Evolutionary conservation across 1,140 invertebrate genomes (phyloP).

Genomic region (Drosophila melanica): DNA sequence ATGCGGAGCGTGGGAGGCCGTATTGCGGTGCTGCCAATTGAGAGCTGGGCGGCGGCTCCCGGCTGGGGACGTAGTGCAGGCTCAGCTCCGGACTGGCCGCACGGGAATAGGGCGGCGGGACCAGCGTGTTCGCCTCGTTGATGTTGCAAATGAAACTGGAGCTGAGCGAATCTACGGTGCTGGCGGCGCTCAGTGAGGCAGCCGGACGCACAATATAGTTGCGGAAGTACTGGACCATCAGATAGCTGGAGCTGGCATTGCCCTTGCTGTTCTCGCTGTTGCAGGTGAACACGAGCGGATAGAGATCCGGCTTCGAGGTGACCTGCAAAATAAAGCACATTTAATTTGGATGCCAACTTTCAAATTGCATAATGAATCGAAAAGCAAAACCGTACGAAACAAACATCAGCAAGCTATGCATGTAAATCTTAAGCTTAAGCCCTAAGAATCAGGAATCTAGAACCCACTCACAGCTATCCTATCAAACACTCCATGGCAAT

Average conservation of each 20-base stretch:
- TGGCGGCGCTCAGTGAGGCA: conserved; percentile 91
- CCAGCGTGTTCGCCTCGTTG: conserved; percentile 91
- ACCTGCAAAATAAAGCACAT: conserved; percentile 85
- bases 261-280: conserved; percentile 86
- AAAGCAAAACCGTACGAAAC: too few species aligned
- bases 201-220: conserved; percentile 89
- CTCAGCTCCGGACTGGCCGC: conserved; percentile 88
- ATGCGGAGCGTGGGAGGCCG: conserved; percentile 71
- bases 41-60: conserved; percentile 51
- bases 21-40: conserved; percentile 16
- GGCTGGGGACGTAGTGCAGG: conserved; percentile 78
- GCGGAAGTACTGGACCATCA: conserved; percentile 93
- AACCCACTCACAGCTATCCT: too few species aligned
- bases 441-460: too few species aligned
- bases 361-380: too few species aligned
- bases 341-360: background rate
- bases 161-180: conserved; percentile 92
- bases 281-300: conserved; percentile 92
- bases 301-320: conserved; percentile 92
- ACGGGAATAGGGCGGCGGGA: conserved; percentile 92
- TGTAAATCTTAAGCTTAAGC: too few species aligned
- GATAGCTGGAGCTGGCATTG: conserved; percentile 88
- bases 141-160: conserved; percentile 93
- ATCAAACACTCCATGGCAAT: too few species aligned
- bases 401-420: too few species aligned